A percentile compares a stretch with the other conserved stretches of the same genome.
Evolutionary conservation across 2,888 invertebrate genomes (phyloP).

Genomic region (Hecatera dysodea): DNA sequence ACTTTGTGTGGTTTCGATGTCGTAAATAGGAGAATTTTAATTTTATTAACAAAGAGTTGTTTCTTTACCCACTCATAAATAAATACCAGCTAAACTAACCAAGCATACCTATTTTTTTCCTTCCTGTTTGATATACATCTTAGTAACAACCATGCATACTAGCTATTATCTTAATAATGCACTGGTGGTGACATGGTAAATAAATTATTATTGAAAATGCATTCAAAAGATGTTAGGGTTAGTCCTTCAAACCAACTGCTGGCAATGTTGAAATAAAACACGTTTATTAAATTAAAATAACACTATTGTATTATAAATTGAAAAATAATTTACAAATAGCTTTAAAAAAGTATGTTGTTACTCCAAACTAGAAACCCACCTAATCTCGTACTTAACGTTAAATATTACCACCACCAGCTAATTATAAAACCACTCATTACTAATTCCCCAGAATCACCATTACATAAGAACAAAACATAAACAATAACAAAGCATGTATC

Average conservation of each 20-base stretch:
- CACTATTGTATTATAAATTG: no score
- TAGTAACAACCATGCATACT: neutral
- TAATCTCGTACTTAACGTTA: no score
- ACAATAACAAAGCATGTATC: slow-evolving; percentile 21
- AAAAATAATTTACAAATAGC: no score
- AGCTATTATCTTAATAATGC: slow-evolving; percentile 20
- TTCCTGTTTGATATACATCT: slow-evolving; percentile 39
- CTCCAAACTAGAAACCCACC: no score
- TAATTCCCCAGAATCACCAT: slow-evolving; percentile 9
- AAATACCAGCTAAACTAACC: neutral
- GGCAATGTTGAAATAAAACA: neutral
- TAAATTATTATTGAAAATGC: slow-evolving; percentile 3
- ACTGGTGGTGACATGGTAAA: neutral
- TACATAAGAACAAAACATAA: slow-evolving; percentile 30
- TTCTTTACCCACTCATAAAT: neutral
- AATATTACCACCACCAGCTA: neutral
- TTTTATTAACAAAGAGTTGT: no score
- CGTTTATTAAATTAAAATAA: no score
- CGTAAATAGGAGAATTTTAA: no score
- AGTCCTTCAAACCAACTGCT: neutral
- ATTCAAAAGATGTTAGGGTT: neutral
- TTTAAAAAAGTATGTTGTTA: no score
- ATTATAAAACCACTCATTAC: neutral
- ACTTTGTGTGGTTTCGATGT: neutral
- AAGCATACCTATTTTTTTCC: slow-evolving; percentile 16